Evolutionary conservation across 2,113 vertebrate species (phyloP).

Genomic region (Chlamydotis undulata): DNA sequence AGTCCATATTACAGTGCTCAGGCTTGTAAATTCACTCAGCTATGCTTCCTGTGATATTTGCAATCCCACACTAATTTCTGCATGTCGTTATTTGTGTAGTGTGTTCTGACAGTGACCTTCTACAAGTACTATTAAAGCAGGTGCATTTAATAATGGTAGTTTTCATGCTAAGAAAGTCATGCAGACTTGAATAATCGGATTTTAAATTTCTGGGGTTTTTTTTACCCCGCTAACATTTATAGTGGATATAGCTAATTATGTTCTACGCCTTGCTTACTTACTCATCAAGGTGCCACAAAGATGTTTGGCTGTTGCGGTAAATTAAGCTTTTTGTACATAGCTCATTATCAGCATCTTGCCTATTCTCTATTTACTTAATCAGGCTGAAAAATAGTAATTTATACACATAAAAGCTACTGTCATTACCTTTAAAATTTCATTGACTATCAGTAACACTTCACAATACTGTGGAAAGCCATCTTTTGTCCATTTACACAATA

Average conservation of each 20-base stretch:
- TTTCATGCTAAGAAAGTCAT: neutral
- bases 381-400: neutral
- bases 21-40: neutral
- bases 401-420: neutral
- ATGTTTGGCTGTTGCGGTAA: neutral
- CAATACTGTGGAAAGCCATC: neutral
- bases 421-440: neutral
- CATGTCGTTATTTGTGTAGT: neutral
- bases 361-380: neutral
- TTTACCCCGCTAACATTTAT: neutral
- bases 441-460: neutral
- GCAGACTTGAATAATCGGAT: neutral
- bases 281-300: neutral
- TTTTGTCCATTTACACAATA: neutral
- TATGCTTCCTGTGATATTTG: neutral
- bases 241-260: neutral
- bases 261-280: neutral
- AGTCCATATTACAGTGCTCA: neutral
- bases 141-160: neutral
- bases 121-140: neutral
- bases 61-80: neutral
- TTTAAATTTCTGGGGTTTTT: neutral
- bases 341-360: neutral
- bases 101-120: neutral
- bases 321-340: neutral